phyloP scores from a whole-genome alignment of 1,140 invertebrate genomes.

The Apolygus lucorum region DNA sequence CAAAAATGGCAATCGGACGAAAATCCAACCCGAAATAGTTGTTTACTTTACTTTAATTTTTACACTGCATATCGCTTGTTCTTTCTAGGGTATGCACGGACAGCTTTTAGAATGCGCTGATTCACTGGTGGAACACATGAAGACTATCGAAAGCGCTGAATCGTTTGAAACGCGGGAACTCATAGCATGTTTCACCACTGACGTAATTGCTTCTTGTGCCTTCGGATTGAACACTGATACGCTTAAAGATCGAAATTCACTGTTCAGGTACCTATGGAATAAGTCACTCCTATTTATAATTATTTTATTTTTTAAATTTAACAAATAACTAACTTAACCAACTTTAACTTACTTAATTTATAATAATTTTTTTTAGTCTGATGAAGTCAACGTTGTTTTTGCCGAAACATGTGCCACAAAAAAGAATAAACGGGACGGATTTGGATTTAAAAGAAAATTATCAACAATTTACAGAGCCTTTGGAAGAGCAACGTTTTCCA shows the following conservation, averaged over 20 bases:
- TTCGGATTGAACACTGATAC: neutral
- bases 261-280: too few species aligned
- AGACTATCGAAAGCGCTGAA: neutral
- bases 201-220: neutral
- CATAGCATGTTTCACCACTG: neutral
- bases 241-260: neutral
- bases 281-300: too few species aligned
- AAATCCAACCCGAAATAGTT: neutral
- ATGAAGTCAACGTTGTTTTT: too few species aligned
- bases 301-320: too few species aligned
- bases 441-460: too few species aligned
- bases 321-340: too few species aligned
- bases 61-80: neutral
- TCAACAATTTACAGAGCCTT: too few species aligned
- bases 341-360: too few species aligned
- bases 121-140: neutral
- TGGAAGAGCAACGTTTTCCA: neutral
- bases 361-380: too few species aligned
- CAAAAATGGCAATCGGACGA: neutral
- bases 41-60: neutral
- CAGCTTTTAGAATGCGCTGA: neutral
- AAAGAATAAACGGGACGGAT: too few species aligned
- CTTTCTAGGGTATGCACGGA: neutral
- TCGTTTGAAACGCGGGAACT: neutral
- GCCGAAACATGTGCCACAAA: too few species aligned